These are phyloP conservation scores for Amiota mariae DNA, from an alignment of 2,888 invertebrate species.

Conservation along the genomic window DNA sequence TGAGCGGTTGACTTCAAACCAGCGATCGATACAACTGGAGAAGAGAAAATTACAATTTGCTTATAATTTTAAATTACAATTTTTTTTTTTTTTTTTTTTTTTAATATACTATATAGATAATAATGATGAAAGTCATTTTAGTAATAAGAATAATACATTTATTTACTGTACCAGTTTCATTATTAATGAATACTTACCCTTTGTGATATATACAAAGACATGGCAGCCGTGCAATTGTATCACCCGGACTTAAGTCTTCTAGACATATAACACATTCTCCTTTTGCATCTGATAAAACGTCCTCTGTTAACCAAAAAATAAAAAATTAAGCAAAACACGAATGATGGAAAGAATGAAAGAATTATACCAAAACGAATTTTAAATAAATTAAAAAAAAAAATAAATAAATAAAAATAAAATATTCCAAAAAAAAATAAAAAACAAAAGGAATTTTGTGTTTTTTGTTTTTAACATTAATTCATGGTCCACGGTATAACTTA, in stretches of 20 bases:
- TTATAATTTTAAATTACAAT: neutral
- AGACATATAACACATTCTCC: constrained; percentile 99
- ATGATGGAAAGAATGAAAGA: too few relatives aligned
- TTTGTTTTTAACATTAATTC: neutral
- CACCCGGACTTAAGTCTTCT: constrained; percentile 95
- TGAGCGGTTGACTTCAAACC: constrained; percentile 99
- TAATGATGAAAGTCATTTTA: neutral
- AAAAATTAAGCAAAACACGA: constrained; percentile 9
- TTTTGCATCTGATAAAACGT: constrained; percentile 95
- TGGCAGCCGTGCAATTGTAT: constrained; percentile 98
- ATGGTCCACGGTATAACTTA: constrained; percentile 29
- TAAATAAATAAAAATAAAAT: neutral
- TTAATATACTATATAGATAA: neutral
- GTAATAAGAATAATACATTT: neutral
- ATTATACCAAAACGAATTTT: neutral
- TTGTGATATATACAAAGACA: constrained; percentile 99
- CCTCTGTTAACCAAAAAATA: constrained; percentile 82
- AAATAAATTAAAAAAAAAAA: constrained; percentile 18
- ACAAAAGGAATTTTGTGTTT: too few relatives aligned
- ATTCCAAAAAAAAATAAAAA: too few relatives aligned
- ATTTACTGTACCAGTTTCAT: neutral
- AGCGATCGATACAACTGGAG: constrained; percentile 96
- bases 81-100: neutral
- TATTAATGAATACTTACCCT: constrained; percentile 77
- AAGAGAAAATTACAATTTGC: neutral